Percentiles rank a stretch among this genome's conserved stretches.
Conservation (phyloP, 2,797 vertebrate genomes). For the Fratercula arctica region DNA sequence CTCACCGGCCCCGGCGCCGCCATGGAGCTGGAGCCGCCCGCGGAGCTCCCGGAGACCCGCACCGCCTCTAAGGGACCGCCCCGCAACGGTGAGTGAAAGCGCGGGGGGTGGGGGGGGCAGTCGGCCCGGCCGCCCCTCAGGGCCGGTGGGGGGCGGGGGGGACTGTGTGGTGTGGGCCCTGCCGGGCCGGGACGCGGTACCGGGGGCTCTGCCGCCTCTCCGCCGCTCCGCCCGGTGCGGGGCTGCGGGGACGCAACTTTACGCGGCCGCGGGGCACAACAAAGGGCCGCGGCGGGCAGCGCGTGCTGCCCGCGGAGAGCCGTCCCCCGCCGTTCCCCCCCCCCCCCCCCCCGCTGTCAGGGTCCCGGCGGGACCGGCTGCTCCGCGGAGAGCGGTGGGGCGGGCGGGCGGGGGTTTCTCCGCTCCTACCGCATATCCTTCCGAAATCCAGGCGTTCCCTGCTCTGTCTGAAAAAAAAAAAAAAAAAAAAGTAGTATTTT, state of each 20-base stretch:
- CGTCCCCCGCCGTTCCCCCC: too few relatives aligned
- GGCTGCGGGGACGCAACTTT: background rate
- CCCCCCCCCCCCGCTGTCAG: background rate
- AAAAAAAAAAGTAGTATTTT: too few relatives aligned
- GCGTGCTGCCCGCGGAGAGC: background rate
- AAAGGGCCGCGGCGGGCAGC: background rate
- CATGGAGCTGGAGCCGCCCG: conserved; percentile 60
- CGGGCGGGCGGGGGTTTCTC: too few relatives aligned
- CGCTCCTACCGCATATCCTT: background rate
- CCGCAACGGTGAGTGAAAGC: background rate
- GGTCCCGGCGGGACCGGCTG: background rate
- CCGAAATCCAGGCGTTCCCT: background rate
- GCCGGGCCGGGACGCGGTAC: background rate
- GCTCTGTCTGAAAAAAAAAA: background rate
- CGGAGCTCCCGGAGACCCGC: conserved; percentile 37
- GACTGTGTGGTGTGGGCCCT: background rate
- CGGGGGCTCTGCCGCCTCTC: background rate
- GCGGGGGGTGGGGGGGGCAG: background rate
- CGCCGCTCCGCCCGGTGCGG: background rate
- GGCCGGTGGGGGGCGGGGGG: background rate
- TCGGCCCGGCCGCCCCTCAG: background rate
- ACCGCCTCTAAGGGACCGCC: conserved; percentile 16
- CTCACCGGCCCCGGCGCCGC: conserved; percentile 51
- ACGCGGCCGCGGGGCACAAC: background rate
- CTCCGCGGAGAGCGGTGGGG: background rate